Conservation (phyloP, 2,888 invertebrate species). For the Orthosia gracilis region DNA sequence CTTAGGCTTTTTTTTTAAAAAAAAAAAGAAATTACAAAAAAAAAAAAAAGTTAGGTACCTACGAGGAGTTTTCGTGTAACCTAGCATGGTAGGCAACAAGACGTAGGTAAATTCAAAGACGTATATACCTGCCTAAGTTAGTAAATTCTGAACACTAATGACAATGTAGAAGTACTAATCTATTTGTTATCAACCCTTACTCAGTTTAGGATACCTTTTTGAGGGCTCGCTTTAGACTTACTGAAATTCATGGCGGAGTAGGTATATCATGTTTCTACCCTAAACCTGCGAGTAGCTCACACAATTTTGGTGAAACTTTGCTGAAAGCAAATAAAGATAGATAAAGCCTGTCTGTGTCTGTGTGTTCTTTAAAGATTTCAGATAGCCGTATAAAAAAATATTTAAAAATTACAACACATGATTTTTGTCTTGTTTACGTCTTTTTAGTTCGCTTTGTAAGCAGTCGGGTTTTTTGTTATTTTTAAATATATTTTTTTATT, state of each 20-base stretch:
- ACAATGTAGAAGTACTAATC: background rate
- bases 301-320: background rate
- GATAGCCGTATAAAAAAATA: background rate
- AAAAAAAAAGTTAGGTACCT: no score
- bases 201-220: constrained; percentile 5
- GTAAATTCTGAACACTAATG: constrained; percentile 12
- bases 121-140: background rate
- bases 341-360: no score
- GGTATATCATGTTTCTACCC: background rate
- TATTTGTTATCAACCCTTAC: constrained; percentile 11
- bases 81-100: no score
- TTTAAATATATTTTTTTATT: no score
- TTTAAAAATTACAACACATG: no score
- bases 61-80: background rate
- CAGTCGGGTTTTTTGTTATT: no score
- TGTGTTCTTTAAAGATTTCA: background rate
- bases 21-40: no score
- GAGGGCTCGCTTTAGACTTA: background rate
- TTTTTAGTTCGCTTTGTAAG: no score
- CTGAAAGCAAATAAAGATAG: background rate
- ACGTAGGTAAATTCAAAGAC: background rate
- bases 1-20: no score
- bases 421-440: no score
- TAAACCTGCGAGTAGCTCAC: background rate
- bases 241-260: constrained; percentile 12